Conservation (phyloP, 1,140 invertebrate genomes). For the Lasaia peninsularis region DNA sequence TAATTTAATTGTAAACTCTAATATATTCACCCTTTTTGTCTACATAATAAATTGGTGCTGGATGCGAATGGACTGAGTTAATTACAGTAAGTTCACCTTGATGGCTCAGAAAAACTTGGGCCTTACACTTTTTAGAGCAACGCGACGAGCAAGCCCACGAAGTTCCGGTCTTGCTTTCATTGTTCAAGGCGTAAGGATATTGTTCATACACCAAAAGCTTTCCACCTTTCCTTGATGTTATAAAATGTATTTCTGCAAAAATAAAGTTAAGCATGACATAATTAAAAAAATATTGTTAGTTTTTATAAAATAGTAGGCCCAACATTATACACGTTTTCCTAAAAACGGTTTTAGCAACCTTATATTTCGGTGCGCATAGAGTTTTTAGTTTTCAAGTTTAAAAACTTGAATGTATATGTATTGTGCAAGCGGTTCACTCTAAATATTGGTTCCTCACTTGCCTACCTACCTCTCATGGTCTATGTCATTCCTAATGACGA, state of each 20-base stretch:
- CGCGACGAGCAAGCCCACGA: conserved; percentile 51
- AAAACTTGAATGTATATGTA: too few relatives aligned
- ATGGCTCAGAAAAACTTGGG: conserved; percentile 38
- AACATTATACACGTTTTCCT: too few relatives aligned
- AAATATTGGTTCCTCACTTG: too few relatives aligned
- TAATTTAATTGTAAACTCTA: conserved; percentile 21
- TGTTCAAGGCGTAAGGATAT: conserved; percentile 46
- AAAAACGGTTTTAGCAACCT: too few relatives aligned
- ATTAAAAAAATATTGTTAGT: background rate
- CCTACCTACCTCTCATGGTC: too few relatives aligned
- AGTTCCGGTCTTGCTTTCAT: conserved; percentile 32
- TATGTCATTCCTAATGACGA: too few relatives aligned
- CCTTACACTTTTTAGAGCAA: conserved; percentile 47
- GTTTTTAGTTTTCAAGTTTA: too few relatives aligned
- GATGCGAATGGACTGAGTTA: conserved; percentile 38
- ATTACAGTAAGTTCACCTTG: conserved; percentile 36
- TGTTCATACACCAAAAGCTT: conserved; percentile 45
- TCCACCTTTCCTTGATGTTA: conserved; percentile 50
- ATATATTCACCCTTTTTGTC: conserved; percentile 43
- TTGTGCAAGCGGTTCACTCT: too few relatives aligned
- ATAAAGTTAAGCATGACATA: background rate
- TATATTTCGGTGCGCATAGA: too few relatives aligned
- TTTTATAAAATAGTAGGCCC: too few relatives aligned
- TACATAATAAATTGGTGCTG: conserved; percentile 44
- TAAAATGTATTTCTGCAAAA: conserved; percentile 53